Evolutionary conservation across 1,140 invertebrate genomes (phyloP), one percentile per base, ranked within the genome.

Genomic region (Bombus superbus): DNA sequence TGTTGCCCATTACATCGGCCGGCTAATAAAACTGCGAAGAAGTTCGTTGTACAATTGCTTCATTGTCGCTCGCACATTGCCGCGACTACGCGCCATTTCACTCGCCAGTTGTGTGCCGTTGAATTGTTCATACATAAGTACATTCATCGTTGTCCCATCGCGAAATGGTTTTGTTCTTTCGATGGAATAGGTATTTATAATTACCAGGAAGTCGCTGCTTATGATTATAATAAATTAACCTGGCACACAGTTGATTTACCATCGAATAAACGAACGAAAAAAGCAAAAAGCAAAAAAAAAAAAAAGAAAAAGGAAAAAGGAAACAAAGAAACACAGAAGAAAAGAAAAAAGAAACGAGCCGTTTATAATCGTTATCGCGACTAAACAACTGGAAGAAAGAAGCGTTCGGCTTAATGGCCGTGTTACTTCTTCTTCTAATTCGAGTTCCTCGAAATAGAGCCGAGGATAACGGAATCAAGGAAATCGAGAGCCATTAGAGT

Each of bases 1-100:
- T 86, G 89, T 85, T 88, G 78, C 57, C 86, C 84, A 90, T 91
- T 88, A 86, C 82, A 88, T 86, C 80, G 83, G 81, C 53, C 66
- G 81, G 72, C 77, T 78, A 88, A 88, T 90, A 88, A 90, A 90
- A 88, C 89, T 40, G 62, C 81, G 40, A 79, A 66, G 80, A 71
- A 62, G 68, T 81, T 77, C 66, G 38, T 76, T 62, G 77, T 86
- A 38, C 79, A 77, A 77, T 83, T 38, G 84, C 59, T 73, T 81
- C 84, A 74, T 85, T 85, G 78, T 81, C 84, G 71, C 38, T 81
- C n/a, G 22, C 57, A 3, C 22, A 28, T 64, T 2, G 2, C 11
- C 11, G 28, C n/a, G 8, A 6, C 32, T 47, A 22, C 32, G 57
- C 4, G 35, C 35, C 75, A 42, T 78, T 78, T 44, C 32, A 22